A percentile compares a stretch with the other conserved stretches of the same genome.
Conservation (phyloP, 2,113 vertebrate species). For the Entelurus aequoreus region DNA sequence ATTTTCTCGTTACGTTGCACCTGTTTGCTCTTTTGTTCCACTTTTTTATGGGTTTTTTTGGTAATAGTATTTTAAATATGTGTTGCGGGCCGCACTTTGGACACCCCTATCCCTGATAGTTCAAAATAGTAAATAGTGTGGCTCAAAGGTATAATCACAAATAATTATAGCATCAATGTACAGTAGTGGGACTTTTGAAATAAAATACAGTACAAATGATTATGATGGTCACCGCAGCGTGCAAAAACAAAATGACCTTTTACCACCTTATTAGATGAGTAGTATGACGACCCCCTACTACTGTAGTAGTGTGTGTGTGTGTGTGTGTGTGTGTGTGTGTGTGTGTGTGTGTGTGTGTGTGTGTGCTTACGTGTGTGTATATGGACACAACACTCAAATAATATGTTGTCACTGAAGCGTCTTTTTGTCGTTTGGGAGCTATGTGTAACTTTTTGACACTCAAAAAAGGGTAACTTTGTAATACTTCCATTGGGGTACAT, state of each 20-base stretch:
- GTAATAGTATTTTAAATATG: too few species aligned
- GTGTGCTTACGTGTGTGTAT: neutral
- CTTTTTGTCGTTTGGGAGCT: neutral
- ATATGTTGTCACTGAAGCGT: too few species aligned
- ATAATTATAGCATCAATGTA: conserved; percentile 31
- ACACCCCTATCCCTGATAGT: too few species aligned
- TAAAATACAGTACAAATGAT: conserved; percentile 31
- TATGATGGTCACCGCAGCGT: conserved; percentile 15
- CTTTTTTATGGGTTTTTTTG: too few species aligned
- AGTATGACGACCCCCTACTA: conserved; percentile 13
- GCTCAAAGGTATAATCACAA: conserved; percentile 8
- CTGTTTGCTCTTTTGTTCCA: too few species aligned
- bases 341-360: neutral
- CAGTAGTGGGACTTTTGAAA: conserved; percentile 15
- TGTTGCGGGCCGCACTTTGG: too few species aligned
- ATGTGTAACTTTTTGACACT: neutral
- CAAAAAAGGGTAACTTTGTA: neutral
- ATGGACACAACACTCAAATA: conserved; percentile 16
- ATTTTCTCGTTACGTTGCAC: too few species aligned
- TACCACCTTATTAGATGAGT: conserved; percentile 23
- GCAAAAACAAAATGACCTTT: conserved; percentile 26
- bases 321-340: neutral
- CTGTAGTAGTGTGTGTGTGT: neutral
- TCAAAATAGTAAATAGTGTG: too few species aligned
- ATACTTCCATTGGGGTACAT: neutral